A percentile compares a stretch with the other conserved stretches of the same genome.
phyloP scores from a whole-genome alignment of 2,113 vertebrate genomes.

The Laticauda colubrina region DNA sequence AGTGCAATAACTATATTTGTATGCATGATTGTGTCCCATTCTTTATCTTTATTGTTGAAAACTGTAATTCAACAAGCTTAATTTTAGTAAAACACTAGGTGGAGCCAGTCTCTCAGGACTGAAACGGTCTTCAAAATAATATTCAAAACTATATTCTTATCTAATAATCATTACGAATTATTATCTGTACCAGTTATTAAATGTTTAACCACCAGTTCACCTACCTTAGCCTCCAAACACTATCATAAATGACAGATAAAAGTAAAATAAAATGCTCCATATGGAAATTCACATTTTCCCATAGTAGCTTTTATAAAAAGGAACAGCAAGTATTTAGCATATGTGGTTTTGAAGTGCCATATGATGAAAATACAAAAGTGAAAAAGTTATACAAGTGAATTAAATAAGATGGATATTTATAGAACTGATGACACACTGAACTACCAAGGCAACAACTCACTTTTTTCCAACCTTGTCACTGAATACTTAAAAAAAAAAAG shows the following conservation, averaged over 20 bases:
- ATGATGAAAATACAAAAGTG: neutral
- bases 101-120: conserved; percentile 69
- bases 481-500: neutral
- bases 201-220: neutral
- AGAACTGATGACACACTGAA: neutral
- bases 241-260: neutral
- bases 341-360: neutral
- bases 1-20: neutral
- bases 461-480: neutral
- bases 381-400: conserved; percentile 7
- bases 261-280: neutral
- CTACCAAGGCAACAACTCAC: neutral
- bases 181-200: neutral
- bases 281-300: neutral
- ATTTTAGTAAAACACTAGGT: conserved; percentile 70
- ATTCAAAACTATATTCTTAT: neutral
- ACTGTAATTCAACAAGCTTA: conserved; percentile 2
- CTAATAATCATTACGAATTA: neutral
- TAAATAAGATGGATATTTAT: accelerated
- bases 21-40: neutral
- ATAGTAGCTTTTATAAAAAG: neutral
- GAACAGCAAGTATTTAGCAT: accelerated
- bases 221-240: neutral
- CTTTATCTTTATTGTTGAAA: conserved; percentile 28
- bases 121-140: conserved; percentile 35